Evolutionary conservation across 2,888 invertebrate species (phyloP), one percentile per base, ranked within the genome.

Genomic region (Ditylenchus weischeri): DNA sequence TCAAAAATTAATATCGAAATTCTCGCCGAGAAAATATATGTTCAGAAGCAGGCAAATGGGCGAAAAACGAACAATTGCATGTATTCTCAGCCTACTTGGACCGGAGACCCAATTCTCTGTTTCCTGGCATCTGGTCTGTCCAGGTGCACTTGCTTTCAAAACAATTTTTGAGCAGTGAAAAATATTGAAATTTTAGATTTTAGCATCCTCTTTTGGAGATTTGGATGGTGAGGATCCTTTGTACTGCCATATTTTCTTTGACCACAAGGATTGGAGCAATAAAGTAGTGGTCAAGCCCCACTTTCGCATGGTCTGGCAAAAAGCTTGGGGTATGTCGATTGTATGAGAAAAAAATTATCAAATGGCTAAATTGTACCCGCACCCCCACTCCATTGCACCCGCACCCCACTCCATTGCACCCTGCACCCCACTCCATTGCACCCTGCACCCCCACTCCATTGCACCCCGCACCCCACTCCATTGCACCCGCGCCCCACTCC

Each of bases 291-390:
- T 76, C 1, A 62, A 69, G 60, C 81, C 78, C 1, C 72, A 69
- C 50, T 63, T 76, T 8, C 70, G 79, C n/a, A 74, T 79, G 64
- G 80, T 83, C 19, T 83, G 83, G 83, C 79, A 82, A 61, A 69
- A 77, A n/a, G 79, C 73, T 5, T 83, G 83, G 83, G 83, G 54
- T 54, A 54, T 81, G 57, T 18, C 15, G 19, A 43, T 68, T n/a
- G 29, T 19, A 18, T 23, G 47, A 13, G 68, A 67, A 15, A 23
- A 54, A 23, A 19, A 43, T 11, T 38, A 19, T 21, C 8, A 15
- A 18, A 21, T 35, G 21, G 49, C 60, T n/a, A n/a, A n/a, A n/a
- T n/a, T n/a, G n/a, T n/a, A n/a, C n/a, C n/a, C n/a, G n/a, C n/a
- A n/a, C n/a, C 23, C 48, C 49, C 65, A n/a, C 21, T 5, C 21